Base-by-base conservation (phyloP, 2,113 vertebrate genomes). In the Poeciliopsis occidentalis region DNA sequence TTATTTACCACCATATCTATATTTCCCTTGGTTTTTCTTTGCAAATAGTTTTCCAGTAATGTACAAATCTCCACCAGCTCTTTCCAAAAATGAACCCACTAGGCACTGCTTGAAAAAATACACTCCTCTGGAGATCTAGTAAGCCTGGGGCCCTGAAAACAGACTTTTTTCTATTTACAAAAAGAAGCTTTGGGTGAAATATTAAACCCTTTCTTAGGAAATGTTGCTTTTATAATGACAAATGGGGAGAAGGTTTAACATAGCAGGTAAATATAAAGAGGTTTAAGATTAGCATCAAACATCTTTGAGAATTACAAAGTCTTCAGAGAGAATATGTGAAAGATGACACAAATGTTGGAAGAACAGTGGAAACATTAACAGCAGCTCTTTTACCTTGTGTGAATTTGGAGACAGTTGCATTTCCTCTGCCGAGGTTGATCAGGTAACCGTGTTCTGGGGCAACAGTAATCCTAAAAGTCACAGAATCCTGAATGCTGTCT, bases 351-450 rank as follows among this genome's bases (percentile, higher is more conserved):
- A 64, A 67, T 17, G n/a, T 27, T 31, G 61, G 15, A 63, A 22
- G 15, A 13, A 17, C 30, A 31, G 29, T 71, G 71, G 67, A 2
- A 17, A 12, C 67, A 51, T 76, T 37, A 72, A 78, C 61, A 60
- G 41, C 4, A 79, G 32, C 10, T 69, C 3, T 64, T 87, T 90
- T 97, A 99, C 98, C 97, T 96, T 99, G 98, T 1, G 96, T 96
- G 81, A 99, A 99, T 67, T 93, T 94, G 66, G 78, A 94, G 90
- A 98, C 89, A 1, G 96, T 97, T 69, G 96, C 93, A 79, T 99
- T 99, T 83, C 97, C 98, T 94, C 91, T 95, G 78, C 94, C 94
- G 60, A 96, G 77, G 90, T 98, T 92, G 80, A 99, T 96, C 81
- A 99, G 92, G 85, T 96, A 96, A 57, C 98, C 98, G 54, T 99